A percentile compares a stretch with the other conserved stretches of the same genome.
These are phyloP conservation scores for Tuta absoluta DNA, from an alignment of 2,888 invertebrate genomes.

Conservation along the genomic window DNA sequence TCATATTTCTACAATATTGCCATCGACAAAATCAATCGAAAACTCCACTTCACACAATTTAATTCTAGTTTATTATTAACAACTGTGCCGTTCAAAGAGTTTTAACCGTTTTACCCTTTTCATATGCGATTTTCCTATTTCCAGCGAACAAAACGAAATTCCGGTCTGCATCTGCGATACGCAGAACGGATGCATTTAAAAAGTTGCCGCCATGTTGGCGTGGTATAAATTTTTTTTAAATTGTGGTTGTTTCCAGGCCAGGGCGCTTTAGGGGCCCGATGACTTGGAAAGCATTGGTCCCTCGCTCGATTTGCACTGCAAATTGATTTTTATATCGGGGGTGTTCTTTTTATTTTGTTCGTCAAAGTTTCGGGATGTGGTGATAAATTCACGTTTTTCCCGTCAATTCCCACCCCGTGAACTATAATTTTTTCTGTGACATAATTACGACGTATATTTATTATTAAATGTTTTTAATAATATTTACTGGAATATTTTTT, in stretches of 20 bases:
- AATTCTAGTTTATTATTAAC: slow-evolving; percentile 17
- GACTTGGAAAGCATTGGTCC: slow-evolving; percentile 76
- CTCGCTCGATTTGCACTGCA: slow-evolving; percentile 76
- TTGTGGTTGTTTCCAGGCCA: slow-evolving; percentile 70
- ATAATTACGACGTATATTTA: neutral
- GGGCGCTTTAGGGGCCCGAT: slow-evolving; percentile 64
- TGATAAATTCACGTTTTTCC: neutral
- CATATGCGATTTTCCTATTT: slow-evolving; percentile 30
- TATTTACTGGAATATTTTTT: no score
- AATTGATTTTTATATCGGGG: slow-evolving; percentile 75
- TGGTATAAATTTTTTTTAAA: slow-evolving; percentile 55
- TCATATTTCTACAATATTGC: slow-evolving; percentile 4
- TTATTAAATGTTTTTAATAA: no score
- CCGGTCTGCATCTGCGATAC: slow-evolving; percentile 36
- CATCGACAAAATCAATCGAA: neutral
- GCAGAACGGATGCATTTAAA: slow-evolving; percentile 46
- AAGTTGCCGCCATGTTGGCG: slow-evolving; percentile 34
- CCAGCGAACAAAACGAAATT: slow-evolving; percentile 35
- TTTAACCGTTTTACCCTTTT: slow-evolving; percentile 10
- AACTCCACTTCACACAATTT: neutral
- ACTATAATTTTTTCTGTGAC: neutral
- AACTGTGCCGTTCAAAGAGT: neutral
- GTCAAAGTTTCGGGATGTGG: slow-evolving; percentile 37
- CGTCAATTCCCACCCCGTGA: neutral
- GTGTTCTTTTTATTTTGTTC: slow-evolving; percentile 50